Conservation (phyloP, 2,888 invertebrate species). For the Brachycybe producta region DNA sequence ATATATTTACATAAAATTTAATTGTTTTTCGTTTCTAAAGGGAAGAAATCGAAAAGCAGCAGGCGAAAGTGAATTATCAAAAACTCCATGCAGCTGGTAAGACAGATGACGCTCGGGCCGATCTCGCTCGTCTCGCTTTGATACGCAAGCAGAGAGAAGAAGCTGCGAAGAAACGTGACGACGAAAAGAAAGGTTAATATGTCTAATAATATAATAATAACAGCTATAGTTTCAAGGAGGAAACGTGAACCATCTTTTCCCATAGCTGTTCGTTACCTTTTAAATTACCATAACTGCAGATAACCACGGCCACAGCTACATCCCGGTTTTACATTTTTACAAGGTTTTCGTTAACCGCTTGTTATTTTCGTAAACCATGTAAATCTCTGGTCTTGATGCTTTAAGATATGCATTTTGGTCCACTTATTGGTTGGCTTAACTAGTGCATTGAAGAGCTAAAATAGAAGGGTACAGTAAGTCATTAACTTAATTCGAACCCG, state of each 20-base stretch:
- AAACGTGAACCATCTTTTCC: not conserved
- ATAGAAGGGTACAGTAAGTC: no score
- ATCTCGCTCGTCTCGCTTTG: slow-evolving; percentile 83
- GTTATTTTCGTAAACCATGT: no score
- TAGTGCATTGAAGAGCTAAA: no score
- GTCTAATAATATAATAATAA: no score
- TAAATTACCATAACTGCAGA: no score
- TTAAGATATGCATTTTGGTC: no score
- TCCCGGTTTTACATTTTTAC: no score
- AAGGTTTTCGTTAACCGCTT: no score
- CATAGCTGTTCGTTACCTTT: not conserved
- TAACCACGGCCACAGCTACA: not conserved
- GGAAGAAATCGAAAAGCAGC: slow-evolving; percentile 83
- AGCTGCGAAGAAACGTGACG: slow-evolving; percentile 79
- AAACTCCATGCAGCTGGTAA: slow-evolving; percentile 88
- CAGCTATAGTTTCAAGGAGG: no score
- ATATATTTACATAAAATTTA: slow-evolving; percentile 10
- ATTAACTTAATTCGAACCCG: no score
- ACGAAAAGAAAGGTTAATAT: slow-evolving; percentile 55
- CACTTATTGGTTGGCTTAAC: no score
- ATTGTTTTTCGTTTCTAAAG: slow-evolving; percentile 36
- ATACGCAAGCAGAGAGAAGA: slow-evolving; percentile 90
- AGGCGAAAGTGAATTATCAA: slow-evolving; percentile 77
- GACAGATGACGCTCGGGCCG: slow-evolving; percentile 89
- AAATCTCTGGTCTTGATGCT: no score